phyloP scores from a whole-genome alignment of 2,113 vertebrate genomes.

The Phasianus colchicus region DNA sequence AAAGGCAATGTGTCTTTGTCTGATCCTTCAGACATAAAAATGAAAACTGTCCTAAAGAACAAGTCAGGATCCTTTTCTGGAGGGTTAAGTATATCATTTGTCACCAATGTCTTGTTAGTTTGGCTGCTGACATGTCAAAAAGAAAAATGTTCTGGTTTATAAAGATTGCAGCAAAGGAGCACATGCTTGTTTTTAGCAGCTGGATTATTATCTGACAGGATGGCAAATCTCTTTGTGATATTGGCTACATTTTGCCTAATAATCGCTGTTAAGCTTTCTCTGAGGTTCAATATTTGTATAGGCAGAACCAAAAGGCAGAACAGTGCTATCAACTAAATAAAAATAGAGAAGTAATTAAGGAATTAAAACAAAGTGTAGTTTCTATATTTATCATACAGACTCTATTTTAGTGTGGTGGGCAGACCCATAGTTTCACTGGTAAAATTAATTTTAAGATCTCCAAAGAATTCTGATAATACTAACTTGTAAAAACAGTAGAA shows the following conservation, averaged over 20 bases:
- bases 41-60: background rate
- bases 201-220: background rate
- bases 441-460: background rate
- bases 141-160: background rate
- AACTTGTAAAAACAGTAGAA: background rate
- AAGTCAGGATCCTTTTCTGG: background rate
- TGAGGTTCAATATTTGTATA: background rate
- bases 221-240: background rate
- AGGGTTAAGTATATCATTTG: background rate
- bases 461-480: background rate
- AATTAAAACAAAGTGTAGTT: background rate
- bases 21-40: background rate
- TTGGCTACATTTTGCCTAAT: background rate
- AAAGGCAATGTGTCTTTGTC: constrained; percentile 2
- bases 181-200: background rate
- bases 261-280: background rate
- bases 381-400: background rate
- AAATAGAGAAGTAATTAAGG: background rate
- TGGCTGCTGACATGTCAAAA: background rate
- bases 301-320: background rate
- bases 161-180: background rate
- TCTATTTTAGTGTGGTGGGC: background rate
- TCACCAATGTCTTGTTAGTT: constrained; percentile 11
- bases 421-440: background rate
- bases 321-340: background rate